Base-by-base conservation (phyloP, 2,888 invertebrate species). In the Nudaria mundana region DNA sequence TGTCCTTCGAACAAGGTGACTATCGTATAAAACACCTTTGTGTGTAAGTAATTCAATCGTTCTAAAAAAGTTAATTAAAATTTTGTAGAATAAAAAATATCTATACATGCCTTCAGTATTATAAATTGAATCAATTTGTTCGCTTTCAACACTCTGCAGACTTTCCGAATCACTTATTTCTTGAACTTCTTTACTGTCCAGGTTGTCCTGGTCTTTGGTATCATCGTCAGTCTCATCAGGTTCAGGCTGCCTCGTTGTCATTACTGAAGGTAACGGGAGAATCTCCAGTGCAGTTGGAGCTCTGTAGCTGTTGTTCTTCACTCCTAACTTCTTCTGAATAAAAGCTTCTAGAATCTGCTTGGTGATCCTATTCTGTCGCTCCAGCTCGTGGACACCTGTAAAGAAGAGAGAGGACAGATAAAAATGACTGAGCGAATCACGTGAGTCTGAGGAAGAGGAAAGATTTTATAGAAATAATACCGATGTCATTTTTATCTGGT, bases 291-390 rank as follows among this genome's bases (percentile, higher is more conserved):
- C 89, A 1, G 93, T 92, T 2, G 93, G 93, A 0, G 87, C 83
- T 39, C 77, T 81, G 28, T 91, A 65, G 59, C 76, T 56, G 53
- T 71, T 70, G 66, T 69, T 84, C 52, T 89, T 84, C 3, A 93
- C 89, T 37, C 93, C 94, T 29, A 94, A 72, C 28, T 92, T 91
- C 68, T 93, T 91, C 74, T 94, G 93, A 49, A 94, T 83, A 67
- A 91, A 94, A 44, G 93, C 93, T 67, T 94, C 93, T 53, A 94
- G 89, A 55, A 94, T 94, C 86, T 94, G 93, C 79, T 93, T 91
- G 20, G 94, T 94, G 75, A 94, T 94, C 76, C 91, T 91, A 87
- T 94, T 94, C 89, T 94, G 94, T 49, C 94, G 86, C 62, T 92
- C 92, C 76, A 94, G 77, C 77, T 94, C 94, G 56, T 90, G 88